phyloP scores from a whole-genome alignment of 2,113 vertebrate species.

The Tichodroma muraria region DNA sequence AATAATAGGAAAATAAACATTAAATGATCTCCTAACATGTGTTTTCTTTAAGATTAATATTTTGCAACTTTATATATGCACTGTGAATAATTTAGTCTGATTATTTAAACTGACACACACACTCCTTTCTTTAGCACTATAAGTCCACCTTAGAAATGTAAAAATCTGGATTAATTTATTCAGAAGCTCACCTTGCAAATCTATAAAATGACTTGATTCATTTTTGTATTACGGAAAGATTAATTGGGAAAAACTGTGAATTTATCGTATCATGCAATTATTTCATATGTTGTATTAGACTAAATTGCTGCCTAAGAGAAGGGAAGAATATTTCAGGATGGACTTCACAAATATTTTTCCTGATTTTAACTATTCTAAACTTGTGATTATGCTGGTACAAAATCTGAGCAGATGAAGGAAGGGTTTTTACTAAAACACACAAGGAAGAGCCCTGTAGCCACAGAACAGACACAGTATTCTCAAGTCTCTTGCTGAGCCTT shows the following conservation, averaged over 20 bases:
- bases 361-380: not conserved
- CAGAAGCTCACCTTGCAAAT: not conserved
- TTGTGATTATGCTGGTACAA: not conserved
- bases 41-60: not conserved
- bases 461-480: not conserved
- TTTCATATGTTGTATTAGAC: not conserved
- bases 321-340: not conserved
- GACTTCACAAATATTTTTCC: not conserved
- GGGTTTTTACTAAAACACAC: not conserved
- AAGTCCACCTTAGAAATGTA: not conserved
- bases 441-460: not conserved
- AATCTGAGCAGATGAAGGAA: not conserved
- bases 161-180: not conserved
- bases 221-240: not conserved
- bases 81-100: not conserved
- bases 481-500: not conserved
- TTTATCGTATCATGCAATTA: not conserved
- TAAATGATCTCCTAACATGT: not conserved
- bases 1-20: not conserved
- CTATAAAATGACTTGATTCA: not conserved
- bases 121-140: not conserved
- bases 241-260: not conserved
- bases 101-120: not conserved
- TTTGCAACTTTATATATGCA: not conserved
- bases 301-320: not conserved